phyloP scores from a whole-genome alignment of 2,113 vertebrate species.

The Kobus ellipsiprymnus region DNA sequence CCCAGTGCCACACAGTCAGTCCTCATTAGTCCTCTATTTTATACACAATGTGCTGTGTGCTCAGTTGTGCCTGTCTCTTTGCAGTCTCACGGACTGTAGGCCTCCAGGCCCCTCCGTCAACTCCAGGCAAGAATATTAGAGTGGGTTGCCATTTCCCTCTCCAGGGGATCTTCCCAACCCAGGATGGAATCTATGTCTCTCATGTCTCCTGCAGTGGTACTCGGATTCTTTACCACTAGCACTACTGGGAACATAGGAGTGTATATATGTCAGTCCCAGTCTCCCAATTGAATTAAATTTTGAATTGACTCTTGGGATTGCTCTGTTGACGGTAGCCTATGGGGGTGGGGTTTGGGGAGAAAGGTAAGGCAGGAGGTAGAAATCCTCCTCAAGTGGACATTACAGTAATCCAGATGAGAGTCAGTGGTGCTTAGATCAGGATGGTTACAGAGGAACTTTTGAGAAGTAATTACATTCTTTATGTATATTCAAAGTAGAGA shows the following conservation, averaged over 20 bases:
- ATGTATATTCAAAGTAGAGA: neutral
- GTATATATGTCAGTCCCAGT: neutral
- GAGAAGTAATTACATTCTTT: neutral
- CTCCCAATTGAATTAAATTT: neutral
- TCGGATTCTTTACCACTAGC: neutral
- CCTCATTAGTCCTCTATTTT: neutral
- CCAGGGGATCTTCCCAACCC: neutral
- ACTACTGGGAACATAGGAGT: neutral
- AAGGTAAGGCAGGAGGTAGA: neutral
- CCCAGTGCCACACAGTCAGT: neutral
- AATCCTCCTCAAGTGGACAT: neutral
- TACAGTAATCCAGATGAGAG: neutral
- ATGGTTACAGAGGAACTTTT: neutral
- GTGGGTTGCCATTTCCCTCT: neutral
- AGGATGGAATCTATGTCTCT: neutral
- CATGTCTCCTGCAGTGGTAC: neutral
- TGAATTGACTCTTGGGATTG: neutral
- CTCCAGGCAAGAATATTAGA: neutral
- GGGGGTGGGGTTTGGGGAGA: too few relatives aligned
- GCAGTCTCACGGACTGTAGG: neutral
- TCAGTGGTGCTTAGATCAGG: neutral
- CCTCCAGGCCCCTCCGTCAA: fast-evolving
- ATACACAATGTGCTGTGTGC: neutral
- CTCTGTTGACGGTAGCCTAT: neutral
- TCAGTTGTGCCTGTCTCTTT: neutral